Base-by-base conservation (phyloP, 2,113 vertebrate genomes). In the Tamias sibiricus region DNA sequence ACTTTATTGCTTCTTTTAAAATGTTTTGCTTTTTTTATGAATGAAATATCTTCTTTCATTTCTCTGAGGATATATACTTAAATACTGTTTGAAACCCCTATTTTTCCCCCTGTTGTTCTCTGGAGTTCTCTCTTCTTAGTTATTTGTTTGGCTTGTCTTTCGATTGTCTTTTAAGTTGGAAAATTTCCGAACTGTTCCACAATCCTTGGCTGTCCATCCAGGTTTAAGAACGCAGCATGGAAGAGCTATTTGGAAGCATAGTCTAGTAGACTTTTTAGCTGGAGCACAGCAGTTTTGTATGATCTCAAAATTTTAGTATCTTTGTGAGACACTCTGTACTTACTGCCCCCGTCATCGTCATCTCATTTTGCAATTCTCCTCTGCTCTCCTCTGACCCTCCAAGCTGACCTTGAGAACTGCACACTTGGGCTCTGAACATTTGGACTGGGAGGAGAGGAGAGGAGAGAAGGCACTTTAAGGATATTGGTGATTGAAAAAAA, bases 11-110 rank as follows among this genome's bases (percentile, higher is more conserved):
- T 88, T n/a, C 26, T 91, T 62, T 83, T 13, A 47, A 32, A 82
- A 66, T 81, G 72, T 72, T 54, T 10, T 64, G 35, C 10, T 75
- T 82, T 59, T 59, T 87, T 88, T 52, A 47, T 62, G 42, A 87
- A 83, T 76, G 20, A 94, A 94, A 87, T 47, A 69, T 16, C 22
- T 72, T 24, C 19, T 52, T 75, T 92, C n/a, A 85, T 74, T 93
- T 90, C 8, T 66, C 19, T 75, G 16, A 81, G 40, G 35, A 59
- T 47, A 74, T 19, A 66, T 10, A 80, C 44, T 93, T 86, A 85
- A 95, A 40, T 44, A 82, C 20, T 44, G 13, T 54, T 84, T 47
- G 77, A 92, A 77, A n/a, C 32, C 5, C 22, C 26, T 3, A 2
- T 26, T 72, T 81, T 57, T 14, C 22, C 9, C 4, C 8, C 40